phyloP scores from a whole-genome alignment of 1,140 invertebrate genomes.

The Drosophila lacertosa region DNA sequence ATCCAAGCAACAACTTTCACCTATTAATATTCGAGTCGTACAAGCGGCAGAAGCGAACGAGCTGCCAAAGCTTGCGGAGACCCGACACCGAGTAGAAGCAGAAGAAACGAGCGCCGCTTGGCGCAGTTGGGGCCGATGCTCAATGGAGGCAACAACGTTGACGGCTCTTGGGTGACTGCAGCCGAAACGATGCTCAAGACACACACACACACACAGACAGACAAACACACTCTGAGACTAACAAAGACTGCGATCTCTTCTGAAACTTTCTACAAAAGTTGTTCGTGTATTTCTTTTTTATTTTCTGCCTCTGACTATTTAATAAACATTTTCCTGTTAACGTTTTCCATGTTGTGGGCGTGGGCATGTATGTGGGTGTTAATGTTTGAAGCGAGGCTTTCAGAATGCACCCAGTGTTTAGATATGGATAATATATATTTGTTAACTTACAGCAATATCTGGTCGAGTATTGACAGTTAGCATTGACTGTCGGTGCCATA shows the following conservation, averaged over 20 bases:
- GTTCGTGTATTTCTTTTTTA: neutral
- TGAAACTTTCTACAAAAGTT: constrained; percentile 26
- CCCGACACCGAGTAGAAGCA: constrained; percentile 50
- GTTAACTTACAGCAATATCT: constrained; percentile 82
- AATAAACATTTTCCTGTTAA: neutral
- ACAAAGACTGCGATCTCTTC: constrained; percentile 9
- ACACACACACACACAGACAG: constrained; percentile 2
- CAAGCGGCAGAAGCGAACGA: constrained; percentile 61
- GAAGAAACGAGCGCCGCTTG: constrained; percentile 47
- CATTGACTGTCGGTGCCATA: constrained; percentile 81
- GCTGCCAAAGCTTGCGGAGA: constrained; percentile 35
- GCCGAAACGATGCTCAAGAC: constrained; percentile 12
- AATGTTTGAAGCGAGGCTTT: neutral
- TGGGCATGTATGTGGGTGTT: neutral
- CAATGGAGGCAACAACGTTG: constrained; percentile 57
- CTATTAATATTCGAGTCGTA: constrained; percentile 84
- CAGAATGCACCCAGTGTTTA: too few species aligned
- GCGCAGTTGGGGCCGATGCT: constrained; percentile 64
- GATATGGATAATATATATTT: too few species aligned
- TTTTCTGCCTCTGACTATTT: constrained; percentile 6
- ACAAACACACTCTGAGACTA: neutral
- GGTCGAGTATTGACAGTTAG: constrained; percentile 82
- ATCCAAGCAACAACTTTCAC: constrained; percentile 83
- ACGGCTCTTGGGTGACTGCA: constrained; percentile 32
- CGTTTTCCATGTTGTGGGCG: neutral